Evolutionary conservation across 1,140 invertebrate genomes (phyloP), one percentile per base, ranked within the genome.

Genomic region (Rhynchophorus ferrugineus): DNA sequence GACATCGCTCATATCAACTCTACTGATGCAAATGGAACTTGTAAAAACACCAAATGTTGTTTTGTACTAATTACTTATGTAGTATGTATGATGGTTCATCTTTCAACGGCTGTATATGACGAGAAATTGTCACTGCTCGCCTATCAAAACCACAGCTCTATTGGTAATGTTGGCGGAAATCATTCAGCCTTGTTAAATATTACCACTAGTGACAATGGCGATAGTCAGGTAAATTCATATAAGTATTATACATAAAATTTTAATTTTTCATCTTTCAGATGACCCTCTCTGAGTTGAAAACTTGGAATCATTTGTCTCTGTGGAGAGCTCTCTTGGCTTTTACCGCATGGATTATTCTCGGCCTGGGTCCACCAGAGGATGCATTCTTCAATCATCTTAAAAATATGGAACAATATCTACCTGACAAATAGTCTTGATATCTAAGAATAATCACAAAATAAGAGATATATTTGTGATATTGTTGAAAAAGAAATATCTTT

Each of bases 271-370:
- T n/a, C n/a, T 64, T 60, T 54, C 38, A 68, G 68, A 61, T 69
- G 22, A 65, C 60, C 1, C 47, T 41, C 24, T 44, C 35, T 9
- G 66, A 70, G 45, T 41, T 69, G 16, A 56, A 53, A 16, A 56
- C 58, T 11, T 70, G 68, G 68, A 68, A 63, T 41, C 62, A 67
- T 41, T 42, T 70, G 46, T 70, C 68, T 6, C 46, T 68, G 8
- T 67, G 65, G 61, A 57, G 67, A 36, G 57, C 65, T 2, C 52
- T 67, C 19, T 50, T 68, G 17, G 68, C 65, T 9, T 64, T 69
- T 38, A 48, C 61, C 7, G 64, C 64, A 29, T 70, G 67, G 68
- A 60, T 71, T 6, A 52, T 71, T 33, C 54, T 69, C 8, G 64
- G 64, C 0, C 54, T 68, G 16, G 54, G 56, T 16, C 58, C 61